These are phyloP conservation scores for Suillia variegata DNA, from an alignment of 2,888 invertebrate genomes.

Conservation along the genomic window DNA sequence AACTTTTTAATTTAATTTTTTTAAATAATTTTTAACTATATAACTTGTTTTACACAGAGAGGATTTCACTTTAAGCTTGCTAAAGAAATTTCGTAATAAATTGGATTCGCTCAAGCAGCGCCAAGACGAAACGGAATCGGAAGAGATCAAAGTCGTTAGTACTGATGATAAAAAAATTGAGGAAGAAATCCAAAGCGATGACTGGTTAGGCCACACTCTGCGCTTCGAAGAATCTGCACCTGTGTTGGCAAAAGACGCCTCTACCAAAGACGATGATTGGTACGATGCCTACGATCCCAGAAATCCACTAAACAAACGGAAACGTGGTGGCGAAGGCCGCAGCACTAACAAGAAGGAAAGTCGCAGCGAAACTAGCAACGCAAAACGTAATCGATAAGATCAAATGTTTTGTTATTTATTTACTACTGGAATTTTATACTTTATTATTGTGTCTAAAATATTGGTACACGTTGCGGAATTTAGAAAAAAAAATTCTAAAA, in stretches of 20 bases:
- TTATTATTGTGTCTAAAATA: background rate
- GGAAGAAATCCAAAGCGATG: constrained; percentile 52
- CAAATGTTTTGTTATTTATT: too few species aligned
- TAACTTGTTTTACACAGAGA: constrained; percentile 63
- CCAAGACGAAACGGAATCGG: constrained; percentile 53
- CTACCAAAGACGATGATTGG: constrained; percentile 91
- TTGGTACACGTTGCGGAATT: background rate
- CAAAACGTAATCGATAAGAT: constrained; percentile 17
- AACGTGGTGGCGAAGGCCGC: constrained; percentile 66
- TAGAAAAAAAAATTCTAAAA: background rate
- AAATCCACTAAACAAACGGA: constrained; percentile 90
- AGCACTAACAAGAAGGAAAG: constrained; percentile 6
- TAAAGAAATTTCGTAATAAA: constrained; percentile 84
- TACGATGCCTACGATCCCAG: constrained; percentile 96
- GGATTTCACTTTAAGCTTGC: constrained; percentile 76
- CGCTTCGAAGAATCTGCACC: constrained; percentile 67
- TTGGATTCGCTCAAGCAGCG: constrained; percentile 72
- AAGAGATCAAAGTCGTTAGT: constrained; percentile 12
- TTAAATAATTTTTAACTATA: background rate
- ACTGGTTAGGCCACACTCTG: constrained; percentile 58
- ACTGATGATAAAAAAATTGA: constrained; percentile 46
- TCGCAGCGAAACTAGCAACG: background rate
- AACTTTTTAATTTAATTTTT: background rate
- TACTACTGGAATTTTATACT: too few species aligned
- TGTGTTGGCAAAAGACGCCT: constrained; percentile 89